A percentile compares a stretch with the other conserved stretches of the same genome.
Evolutionary conservation across 1,140 invertebrate genomes (phyloP).

Genomic region (Drosophila orena): DNA sequence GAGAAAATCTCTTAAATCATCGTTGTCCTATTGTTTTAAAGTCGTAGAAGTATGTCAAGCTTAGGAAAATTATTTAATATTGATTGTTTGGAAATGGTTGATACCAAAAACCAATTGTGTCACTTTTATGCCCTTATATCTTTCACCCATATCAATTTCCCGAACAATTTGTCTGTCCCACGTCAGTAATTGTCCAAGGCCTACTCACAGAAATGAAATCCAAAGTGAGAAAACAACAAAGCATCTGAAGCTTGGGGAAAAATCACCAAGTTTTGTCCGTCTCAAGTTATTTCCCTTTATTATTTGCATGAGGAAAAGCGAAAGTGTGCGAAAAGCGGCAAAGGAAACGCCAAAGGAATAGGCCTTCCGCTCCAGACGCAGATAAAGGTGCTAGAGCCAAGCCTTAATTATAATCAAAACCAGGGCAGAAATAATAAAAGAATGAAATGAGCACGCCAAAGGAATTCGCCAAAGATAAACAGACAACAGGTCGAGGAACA

Average conservation of each 20-base stretch:
- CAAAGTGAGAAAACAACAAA: constrained; percentile 22
- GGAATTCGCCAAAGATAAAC: constrained; percentile 78
- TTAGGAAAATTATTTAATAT: too few species aligned
- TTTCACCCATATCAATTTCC: constrained; percentile 42
- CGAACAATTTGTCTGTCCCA: constrained; percentile 39
- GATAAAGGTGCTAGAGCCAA: constrained; percentile 39
- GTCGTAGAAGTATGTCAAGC: background rate
- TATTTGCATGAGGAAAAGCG: constrained; percentile 46
- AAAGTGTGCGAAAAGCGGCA: constrained; percentile 38
- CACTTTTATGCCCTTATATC: background rate
- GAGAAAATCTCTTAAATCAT: background rate
- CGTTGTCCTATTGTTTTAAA: background rate
- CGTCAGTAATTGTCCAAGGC: constrained; percentile 34
- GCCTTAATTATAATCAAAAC: constrained; percentile 75
- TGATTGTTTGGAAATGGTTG: too few species aligned
- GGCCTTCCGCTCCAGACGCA: constrained; percentile 13
- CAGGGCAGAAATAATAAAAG: constrained; percentile 55
- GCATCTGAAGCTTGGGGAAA: constrained; percentile 28
- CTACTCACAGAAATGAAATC: constrained; percentile 40
- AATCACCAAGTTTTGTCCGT: constrained; percentile 39
- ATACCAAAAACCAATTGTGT: too few species aligned
- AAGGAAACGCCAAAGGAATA: background rate
- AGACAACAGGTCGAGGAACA: constrained; percentile 60
- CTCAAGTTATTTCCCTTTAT: constrained; percentile 62
- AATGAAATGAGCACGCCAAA: constrained; percentile 61